Percentiles rank a stretch among this genome's conserved stretches.
These are phyloP conservation scores for Mactra quadrangularis DNA, from an alignment of 1,140 invertebrate genomes.

Conservation along the genomic window DNA sequence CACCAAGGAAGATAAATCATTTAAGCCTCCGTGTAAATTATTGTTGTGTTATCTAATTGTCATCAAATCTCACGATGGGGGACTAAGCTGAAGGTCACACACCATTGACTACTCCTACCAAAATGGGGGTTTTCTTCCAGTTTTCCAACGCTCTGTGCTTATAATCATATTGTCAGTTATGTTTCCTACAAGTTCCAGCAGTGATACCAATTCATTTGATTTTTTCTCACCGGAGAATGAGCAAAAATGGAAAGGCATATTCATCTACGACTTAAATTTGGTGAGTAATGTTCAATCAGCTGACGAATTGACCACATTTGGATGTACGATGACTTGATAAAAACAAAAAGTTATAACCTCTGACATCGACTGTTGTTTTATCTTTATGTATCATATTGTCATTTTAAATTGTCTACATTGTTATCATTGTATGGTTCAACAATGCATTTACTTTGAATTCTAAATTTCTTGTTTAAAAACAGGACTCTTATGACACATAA, in stretches of 20 bases:
- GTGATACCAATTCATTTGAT: constrained; percentile 86
- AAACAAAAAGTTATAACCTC: too few species aligned
- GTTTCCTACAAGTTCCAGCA: constrained; percentile 71
- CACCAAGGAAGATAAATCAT: constrained; percentile 3
- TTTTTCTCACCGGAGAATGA: constrained; percentile 94
- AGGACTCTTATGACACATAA: too few species aligned
- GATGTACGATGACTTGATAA: too few species aligned
- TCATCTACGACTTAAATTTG: constrained; percentile 87
- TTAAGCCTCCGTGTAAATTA: neutral
- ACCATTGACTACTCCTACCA: constrained; percentile 57
- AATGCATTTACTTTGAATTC: too few species aligned
- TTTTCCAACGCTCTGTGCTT: neutral
- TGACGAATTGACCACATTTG: constrained; percentile 1
- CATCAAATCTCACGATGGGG: constrained; percentile 4
- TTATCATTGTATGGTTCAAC: too few species aligned
- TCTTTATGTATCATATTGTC: too few species aligned
- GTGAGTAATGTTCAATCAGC: constrained; percentile 76
- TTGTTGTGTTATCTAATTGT: constrained; percentile 3
- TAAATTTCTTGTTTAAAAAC: too few species aligned
- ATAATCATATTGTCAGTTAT: constrained; percentile 67
- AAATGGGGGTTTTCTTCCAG: constrained; percentile 48
- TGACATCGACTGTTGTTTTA: too few species aligned
- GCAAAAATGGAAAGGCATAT: constrained; percentile 94
- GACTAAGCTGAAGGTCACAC: constrained; percentile 61
- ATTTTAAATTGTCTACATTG: too few species aligned